Evolutionary conservation across 1,140 invertebrate genomes (phyloP).

Genomic region (Akabosia matsudoensis): DNA sequence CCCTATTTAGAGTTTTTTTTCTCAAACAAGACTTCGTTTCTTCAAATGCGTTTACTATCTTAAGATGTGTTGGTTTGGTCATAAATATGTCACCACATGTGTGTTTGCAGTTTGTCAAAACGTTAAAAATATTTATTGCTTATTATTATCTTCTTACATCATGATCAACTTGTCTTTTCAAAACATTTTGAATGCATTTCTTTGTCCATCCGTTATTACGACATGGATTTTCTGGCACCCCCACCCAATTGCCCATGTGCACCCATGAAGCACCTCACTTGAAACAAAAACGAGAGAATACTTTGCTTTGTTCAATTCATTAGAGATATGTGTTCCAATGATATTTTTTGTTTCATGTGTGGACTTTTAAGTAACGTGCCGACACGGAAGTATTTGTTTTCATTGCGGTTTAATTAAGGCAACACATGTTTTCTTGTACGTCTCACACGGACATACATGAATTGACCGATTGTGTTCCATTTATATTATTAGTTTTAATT

Average conservation of each 20-base stretch:
- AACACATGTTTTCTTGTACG: not conserved
- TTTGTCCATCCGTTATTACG: too few relatives aligned
- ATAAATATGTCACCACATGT: conserved; percentile 14
- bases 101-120: conserved; percentile 4
- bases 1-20: not conserved
- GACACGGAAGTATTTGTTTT: not conserved
- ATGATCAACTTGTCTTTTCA: too few relatives aligned
- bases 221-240: not conserved
- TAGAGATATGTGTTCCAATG: not conserved
- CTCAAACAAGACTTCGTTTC: not conserved
- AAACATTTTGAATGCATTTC: too few relatives aligned
- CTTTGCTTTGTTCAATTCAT: not conserved
- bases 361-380: not conserved
- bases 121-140: too few relatives aligned
- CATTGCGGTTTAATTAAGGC: not conserved
- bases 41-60: not conserved
- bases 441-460: too few relatives aligned
- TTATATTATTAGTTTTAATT: too few relatives aligned
- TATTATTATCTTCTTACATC: too few relatives aligned
- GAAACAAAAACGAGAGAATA: not conserved
- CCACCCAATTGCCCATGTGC: not conserved
- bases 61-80: not conserved
- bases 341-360: too few relatives aligned
- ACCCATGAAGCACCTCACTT: not conserved
- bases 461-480: too few relatives aligned